Percentiles rank a stretch among this genome's conserved stretches.
Conservation (phyloP, 2,113 vertebrate species). For the Microtus richardsoni region DNA sequence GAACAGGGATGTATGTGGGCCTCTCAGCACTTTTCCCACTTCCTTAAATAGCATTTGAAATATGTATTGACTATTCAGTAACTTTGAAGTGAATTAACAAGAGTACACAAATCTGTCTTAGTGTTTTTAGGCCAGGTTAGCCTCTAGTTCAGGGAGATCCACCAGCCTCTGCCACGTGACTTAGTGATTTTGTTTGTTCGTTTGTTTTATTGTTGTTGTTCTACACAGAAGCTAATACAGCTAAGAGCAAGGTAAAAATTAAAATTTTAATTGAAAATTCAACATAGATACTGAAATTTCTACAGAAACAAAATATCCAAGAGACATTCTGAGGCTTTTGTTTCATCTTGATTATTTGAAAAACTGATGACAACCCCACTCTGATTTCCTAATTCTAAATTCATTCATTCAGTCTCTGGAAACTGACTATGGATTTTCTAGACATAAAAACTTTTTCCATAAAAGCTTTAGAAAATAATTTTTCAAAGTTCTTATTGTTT, state of each 20-base stretch:
- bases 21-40: not conserved
- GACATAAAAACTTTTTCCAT: not conserved
- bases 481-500: not conserved
- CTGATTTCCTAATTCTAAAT: not conserved
- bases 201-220: not conserved
- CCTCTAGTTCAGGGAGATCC: not conserved
- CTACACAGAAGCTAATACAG: not conserved
- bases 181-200: not conserved
- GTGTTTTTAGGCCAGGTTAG: not conserved
- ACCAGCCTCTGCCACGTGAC: not conserved
- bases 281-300: not conserved
- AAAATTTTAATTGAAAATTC: not conserved
- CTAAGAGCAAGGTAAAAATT: not conserved
- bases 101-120: not conserved
- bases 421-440: not conserved
- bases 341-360: not conserved
- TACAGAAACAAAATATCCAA: not conserved
- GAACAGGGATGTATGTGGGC: not conserved
- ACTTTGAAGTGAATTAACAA: not conserved
- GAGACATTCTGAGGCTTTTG: not conserved
- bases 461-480: not conserved
- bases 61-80: no score
- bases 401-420: not conserved
- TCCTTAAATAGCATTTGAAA: rapidly evolving
- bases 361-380: not conserved